Evolutionary conservation across 2,113 vertebrate species (phyloP).

Genomic region (Phalacrocorax carbo): DNA sequence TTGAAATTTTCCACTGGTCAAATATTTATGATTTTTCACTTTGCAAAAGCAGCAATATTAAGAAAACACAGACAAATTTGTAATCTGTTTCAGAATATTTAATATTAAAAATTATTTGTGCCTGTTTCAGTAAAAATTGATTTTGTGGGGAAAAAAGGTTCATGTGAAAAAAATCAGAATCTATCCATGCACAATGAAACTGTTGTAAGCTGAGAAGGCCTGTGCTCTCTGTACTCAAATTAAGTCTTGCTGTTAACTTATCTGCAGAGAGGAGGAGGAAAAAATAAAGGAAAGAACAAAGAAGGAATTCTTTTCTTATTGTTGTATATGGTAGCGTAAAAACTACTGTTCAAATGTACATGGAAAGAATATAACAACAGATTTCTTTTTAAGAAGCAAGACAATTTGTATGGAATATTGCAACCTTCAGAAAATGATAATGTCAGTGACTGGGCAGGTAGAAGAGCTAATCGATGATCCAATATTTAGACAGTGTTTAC

Average conservation of each 20-base stretch:
- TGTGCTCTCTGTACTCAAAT: not conserved
- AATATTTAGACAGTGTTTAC: not conserved
- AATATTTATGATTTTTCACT: not conserved
- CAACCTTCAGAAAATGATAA: not conserved
- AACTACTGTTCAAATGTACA: not conserved
- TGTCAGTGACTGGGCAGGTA: not conserved
- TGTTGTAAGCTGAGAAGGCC: not conserved
- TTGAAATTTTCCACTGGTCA: not conserved
- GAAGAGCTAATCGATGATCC: not conserved
- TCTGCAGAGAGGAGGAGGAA: not conserved
- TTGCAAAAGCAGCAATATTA: not conserved
- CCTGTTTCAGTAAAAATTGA: not conserved
- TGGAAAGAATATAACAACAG: not conserved
- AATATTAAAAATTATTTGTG: not conserved
- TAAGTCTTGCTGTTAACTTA: not conserved
- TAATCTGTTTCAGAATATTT: not conserved
- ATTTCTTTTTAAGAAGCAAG: not conserved
- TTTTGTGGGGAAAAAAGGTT: not conserved
- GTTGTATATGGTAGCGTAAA: not conserved
- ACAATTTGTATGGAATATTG: not conserved
- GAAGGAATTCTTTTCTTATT: not conserved
- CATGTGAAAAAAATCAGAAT: not conserved
- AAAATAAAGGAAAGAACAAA: not conserved
- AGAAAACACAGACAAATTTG: not conserved
- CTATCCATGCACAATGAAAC: not conserved